Evolutionary conservation across 2,113 vertebrate genomes (phyloP), one percentile per base, ranked within the genome.

Genomic region (Pluvianellus socialis): DNA sequence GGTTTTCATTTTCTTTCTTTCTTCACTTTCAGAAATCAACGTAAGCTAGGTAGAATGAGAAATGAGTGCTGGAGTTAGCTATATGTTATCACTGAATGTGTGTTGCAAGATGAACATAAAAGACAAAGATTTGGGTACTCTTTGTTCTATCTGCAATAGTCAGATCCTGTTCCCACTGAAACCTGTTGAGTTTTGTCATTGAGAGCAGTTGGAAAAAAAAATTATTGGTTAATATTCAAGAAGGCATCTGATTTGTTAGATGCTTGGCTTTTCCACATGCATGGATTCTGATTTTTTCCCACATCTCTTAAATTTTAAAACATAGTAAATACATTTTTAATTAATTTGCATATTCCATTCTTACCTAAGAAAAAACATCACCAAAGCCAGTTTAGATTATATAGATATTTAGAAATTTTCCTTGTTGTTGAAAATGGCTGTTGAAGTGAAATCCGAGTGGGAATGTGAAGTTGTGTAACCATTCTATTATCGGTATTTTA

Each of bases 271-370:
- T 59, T 49, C 16, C 45, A 77, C 2, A 18, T 4, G 4, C 3
- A 42, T 12, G 53, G 6, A 40, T 62, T 79, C 86, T 66, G 14
- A 20, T 22, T 76, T 50, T 1, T 59, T 47, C 4, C 3, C 22
- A 6, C 10, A 50, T 50, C 32, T 83, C 49, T 40, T 40, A 66
- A 50, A 75, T 63, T 35, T 84, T 76, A 55, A 71, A 24, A 7
- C 6, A 50, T 30, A 0, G 0, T 40, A 35, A 32, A 33, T 45
- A 14, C 2, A 1, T 4, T 23, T 32, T 40, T 19, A 42, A 45
- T 67, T 80, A 0, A 30, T 61, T 70, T 73, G 7, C 50, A 23
- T 47, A 47, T 61, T 61, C 42, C 2, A 2, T 55, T 94, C 77
- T 55, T 12, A 67, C 28, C 10, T 17, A 55, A 66, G 3, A 33